Percentiles rank a stretch among this genome's conserved stretches.
These are phyloP conservation scores for Carabus problematicus DNA, from an alignment of 2,888 invertebrate genomes.

Conservation along the genomic window DNA sequence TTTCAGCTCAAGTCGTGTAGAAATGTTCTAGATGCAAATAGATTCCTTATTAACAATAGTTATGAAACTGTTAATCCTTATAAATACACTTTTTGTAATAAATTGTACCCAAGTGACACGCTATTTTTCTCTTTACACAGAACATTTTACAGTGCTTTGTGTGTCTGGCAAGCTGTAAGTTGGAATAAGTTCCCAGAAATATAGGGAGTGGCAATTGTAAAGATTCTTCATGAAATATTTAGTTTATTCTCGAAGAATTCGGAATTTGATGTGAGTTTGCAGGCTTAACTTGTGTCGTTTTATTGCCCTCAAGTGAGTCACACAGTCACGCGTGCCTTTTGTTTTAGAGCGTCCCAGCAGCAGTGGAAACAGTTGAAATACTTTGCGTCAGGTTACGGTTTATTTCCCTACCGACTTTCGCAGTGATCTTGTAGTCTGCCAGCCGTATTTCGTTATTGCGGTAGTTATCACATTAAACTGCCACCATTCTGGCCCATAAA, in stretches of 20 bases:
- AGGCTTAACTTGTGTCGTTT: constrained; percentile 37
- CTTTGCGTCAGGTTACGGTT: constrained; percentile 21
- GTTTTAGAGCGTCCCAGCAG: constrained; percentile 22
- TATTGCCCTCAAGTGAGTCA: constrained; percentile 36
- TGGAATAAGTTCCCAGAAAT: too few relatives aligned
- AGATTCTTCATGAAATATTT: constrained; percentile 30
- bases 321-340: constrained; percentile 25
- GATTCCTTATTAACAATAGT: too few relatives aligned
- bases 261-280: constrained; percentile 30
- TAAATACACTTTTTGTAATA: too few relatives aligned
- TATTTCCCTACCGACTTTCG: constrained; percentile 10
- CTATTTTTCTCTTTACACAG: too few relatives aligned
- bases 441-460: constrained; percentile 28
- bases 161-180: too few relatives aligned
- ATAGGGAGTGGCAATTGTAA: constrained; percentile 1
- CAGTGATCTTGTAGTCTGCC: constrained; percentile 20
- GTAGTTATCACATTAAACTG: constrained; percentile 32
- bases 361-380: constrained; percentile 32
- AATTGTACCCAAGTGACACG: too few relatives aligned
- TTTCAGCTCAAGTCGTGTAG: too few relatives aligned
- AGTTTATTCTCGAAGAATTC: constrained; percentile 36
- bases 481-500: constrained; percentile 22
- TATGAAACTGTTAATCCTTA: too few relatives aligned
- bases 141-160: too few relatives aligned
- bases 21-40: too few relatives aligned